These are phyloP conservation scores for Cichladusa arquata DNA, from an alignment of 2,113 vertebrate genomes.

Conservation along the genomic window DNA sequence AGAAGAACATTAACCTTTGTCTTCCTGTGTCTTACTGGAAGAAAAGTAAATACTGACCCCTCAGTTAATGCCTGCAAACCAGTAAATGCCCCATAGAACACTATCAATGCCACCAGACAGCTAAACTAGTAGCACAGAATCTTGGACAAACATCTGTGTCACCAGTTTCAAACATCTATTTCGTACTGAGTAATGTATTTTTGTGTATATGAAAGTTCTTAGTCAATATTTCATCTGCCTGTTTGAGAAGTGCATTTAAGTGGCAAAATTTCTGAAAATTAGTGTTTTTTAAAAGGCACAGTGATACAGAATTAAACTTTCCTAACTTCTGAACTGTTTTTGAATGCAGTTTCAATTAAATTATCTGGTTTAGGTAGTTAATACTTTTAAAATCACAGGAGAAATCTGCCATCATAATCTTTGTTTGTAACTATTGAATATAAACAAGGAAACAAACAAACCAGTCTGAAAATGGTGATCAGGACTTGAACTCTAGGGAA, in stretches of 20 bases:
- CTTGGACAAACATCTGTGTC: background rate
- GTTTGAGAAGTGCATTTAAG: background rate
- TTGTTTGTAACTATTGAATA: background rate
- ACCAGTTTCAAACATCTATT: background rate
- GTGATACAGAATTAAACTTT: background rate
- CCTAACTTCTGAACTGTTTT: background rate
- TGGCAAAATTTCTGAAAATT: background rate
- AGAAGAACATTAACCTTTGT: background rate
- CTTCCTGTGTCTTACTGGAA: background rate
- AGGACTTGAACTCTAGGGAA: background rate
- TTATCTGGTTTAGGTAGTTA: background rate
- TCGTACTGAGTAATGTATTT: background rate
- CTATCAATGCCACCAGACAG: background rate
- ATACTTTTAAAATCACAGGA: background rate
- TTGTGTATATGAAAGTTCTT: background rate
- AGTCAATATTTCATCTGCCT: background rate
- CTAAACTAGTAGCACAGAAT: background rate
- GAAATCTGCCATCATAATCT: background rate
- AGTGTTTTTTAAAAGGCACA: background rate
- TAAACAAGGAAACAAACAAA: background rate
- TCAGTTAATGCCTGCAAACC: background rate
- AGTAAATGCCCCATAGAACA: background rate
- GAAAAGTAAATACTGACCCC: background rate
- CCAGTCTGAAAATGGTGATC: background rate
- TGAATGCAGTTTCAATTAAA: background rate